Conservation (phyloP, 2,888 invertebrate species). For the Lithosia quadra region DNA sequence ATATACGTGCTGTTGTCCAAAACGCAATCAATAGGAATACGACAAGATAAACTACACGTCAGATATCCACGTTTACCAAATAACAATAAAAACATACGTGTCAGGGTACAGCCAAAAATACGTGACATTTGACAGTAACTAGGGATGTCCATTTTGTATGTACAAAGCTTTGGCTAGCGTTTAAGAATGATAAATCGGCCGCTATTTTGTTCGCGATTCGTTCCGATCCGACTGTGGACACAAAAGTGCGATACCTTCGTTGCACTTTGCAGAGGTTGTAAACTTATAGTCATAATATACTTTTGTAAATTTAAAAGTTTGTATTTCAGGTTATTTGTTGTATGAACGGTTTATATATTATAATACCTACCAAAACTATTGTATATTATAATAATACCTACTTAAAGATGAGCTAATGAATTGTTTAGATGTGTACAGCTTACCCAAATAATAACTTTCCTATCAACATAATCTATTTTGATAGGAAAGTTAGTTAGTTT, state of each 20-base stretch:
- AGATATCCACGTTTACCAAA: conserved; percentile 19
- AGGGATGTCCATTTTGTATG: conserved; percentile 80
- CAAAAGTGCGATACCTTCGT: conserved; percentile 76
- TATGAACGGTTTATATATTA: not conserved
- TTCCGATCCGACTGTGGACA: conserved; percentile 75
- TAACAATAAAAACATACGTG: conserved; percentile 57
- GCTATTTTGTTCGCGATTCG: conserved; percentile 79
- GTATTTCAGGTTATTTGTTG: not conserved
- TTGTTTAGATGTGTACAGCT: not conserved
- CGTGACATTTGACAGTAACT: conserved; percentile 78
- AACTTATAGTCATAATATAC: conserved; percentile 20
- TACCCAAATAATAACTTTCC: not conserved
- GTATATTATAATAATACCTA: too few species aligned
- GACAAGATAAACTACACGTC: conserved; percentile 27
- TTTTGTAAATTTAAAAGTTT: not conserved
- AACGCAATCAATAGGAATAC: conserved; percentile 13
- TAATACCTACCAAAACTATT: too few species aligned
- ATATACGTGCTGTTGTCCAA: conserved; percentile 9
- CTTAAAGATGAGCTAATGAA: too few species aligned
- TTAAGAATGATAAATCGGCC: conserved; percentile 85
- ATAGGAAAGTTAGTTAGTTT: too few species aligned
- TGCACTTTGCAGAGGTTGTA: conserved; percentile 49
- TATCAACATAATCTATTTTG: not conserved
- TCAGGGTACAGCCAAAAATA: conserved; percentile 67
- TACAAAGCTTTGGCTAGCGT: conserved; percentile 73